phyloP scores from a whole-genome alignment of 2,113 vertebrate species.

The Poicephalus gulielmi region DNA sequence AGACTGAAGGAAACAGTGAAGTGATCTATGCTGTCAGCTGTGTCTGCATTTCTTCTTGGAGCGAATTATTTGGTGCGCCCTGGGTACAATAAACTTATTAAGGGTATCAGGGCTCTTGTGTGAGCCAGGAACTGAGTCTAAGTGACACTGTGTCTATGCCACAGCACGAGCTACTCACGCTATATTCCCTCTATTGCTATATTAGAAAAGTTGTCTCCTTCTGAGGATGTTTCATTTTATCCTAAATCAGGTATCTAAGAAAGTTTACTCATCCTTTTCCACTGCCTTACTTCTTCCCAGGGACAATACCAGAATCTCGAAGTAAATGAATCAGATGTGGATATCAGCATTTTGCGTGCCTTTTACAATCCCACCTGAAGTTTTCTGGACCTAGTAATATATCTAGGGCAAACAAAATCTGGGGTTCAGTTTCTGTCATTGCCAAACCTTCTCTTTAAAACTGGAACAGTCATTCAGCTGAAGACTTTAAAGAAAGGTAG shows the following conservation, averaged over 20 bases:
- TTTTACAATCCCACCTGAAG: not conserved
- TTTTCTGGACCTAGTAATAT: not conserved
- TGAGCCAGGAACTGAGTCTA: not conserved
- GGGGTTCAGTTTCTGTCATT: not conserved
- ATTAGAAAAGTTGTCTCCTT: not conserved
- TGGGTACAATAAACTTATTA: not conserved
- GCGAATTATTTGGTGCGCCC: not conserved
- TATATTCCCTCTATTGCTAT: not conserved
- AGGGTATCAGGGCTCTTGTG: not conserved
- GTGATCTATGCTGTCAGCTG: not conserved
- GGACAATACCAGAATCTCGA: not conserved
- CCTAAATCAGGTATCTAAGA: not conserved
- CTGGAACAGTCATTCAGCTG: not conserved
- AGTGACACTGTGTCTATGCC: not conserved
- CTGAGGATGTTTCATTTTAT: not conserved
- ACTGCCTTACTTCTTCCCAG: not conserved
- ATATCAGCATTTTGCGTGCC: not conserved
- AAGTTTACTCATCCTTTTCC: not conserved
- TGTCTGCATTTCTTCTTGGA: not conserved
- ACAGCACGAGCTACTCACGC: not conserved
- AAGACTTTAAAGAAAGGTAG: not conserved
- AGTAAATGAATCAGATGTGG: not conserved
- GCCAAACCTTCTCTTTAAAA: not conserved
- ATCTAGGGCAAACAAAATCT: not conserved
- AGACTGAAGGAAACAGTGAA: not conserved